A percentile compares a stretch with the other conserved stretches of the same genome.
phyloP scores from a whole-genome alignment of 2,113 vertebrate genomes.

The Scartelaos histophorus region DNA sequence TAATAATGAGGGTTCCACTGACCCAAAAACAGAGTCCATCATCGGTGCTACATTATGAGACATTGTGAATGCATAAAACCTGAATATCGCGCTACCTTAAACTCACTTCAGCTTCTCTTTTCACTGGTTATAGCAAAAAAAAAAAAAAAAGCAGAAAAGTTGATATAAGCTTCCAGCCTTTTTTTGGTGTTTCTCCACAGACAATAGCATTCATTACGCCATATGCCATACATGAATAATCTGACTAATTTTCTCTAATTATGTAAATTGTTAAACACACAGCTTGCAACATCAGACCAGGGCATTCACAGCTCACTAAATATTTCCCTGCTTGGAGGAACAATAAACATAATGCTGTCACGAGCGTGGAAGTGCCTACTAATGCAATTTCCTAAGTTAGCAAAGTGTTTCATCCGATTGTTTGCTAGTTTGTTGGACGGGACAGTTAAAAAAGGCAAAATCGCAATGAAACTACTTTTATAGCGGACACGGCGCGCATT shows the following conservation, averaged over 20 bases:
- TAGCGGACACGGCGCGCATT: too few relatives aligned
- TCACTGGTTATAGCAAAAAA: too few relatives aligned
- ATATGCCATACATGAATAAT: not conserved
- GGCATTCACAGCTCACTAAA: not conserved
- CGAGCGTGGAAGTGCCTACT: not conserved
- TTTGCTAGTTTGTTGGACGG: not conserved
- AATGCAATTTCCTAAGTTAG: not conserved
- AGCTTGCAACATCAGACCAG: not conserved
- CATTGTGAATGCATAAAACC: not conserved
- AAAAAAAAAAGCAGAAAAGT: too few relatives aligned
- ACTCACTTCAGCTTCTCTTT: not conserved
- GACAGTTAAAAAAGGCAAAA: too few relatives aligned
- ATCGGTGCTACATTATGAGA: not conserved
- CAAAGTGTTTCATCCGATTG: not conserved
- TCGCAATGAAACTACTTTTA: too few relatives aligned
- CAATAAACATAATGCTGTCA: not conserved
- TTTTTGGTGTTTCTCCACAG: not conserved
- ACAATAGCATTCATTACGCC: not conserved
- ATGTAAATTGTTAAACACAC: slow-evolving; percentile 5
- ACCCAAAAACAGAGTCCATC: not conserved
- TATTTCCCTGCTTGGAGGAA: not conserved
- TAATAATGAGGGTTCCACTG: not conserved
- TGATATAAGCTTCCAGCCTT: not conserved
- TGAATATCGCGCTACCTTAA: too few relatives aligned
- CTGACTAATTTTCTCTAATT: not conserved